phyloP scores from a whole-genome alignment of 2,888 invertebrate genomes.

The Lepidochitona cinerea region DNA sequence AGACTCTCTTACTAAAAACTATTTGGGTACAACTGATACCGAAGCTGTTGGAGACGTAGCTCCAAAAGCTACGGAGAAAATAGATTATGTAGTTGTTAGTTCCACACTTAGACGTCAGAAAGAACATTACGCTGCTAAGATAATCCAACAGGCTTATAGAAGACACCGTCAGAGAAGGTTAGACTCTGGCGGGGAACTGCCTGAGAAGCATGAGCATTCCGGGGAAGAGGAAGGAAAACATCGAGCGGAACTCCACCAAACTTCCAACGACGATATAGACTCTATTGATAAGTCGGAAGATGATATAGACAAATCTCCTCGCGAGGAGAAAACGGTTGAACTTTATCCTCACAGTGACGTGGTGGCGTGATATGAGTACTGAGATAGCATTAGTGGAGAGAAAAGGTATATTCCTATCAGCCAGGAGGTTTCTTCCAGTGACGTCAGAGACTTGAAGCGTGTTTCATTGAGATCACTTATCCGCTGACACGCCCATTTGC shows the following conservation, averaged over 20 bases:
- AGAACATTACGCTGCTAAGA: conserved; percentile 95
- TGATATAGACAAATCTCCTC: conserved; percentile 19
- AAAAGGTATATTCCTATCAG: too few species aligned
- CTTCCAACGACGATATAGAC: conserved; percentile 11
- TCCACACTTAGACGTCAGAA: conserved; percentile 96
- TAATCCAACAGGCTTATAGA: conserved; percentile 96
- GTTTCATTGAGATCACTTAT: too few species aligned
- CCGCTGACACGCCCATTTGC: too few species aligned
- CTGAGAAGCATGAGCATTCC: conserved; percentile 20
- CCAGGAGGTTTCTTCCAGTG: too few species aligned
- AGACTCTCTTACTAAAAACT: conserved; percentile 98
- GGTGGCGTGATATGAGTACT: conserved; percentile 46
- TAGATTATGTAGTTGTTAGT: conserved; percentile 93
- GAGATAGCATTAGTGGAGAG: background rate
- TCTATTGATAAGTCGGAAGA: conserved; percentile 17
- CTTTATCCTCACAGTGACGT: conserved; percentile 61
- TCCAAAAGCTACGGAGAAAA: conserved; percentile 76
- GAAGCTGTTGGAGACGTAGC: conserved; percentile 73
- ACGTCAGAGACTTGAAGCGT: too few species aligned
- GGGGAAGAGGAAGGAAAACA: conserved; percentile 19
- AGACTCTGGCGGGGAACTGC: background rate
- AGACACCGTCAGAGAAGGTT: conserved; percentile 73
- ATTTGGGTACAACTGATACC: conserved; percentile 96
- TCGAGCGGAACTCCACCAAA: conserved; percentile 65
- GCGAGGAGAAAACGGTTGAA: conserved; percentile 50